A percentile compares a stretch with the other conserved stretches of the same genome.
Conservation (phyloP, 2,113 vertebrate species). For the Nyctereutes procyonoides region DNA sequence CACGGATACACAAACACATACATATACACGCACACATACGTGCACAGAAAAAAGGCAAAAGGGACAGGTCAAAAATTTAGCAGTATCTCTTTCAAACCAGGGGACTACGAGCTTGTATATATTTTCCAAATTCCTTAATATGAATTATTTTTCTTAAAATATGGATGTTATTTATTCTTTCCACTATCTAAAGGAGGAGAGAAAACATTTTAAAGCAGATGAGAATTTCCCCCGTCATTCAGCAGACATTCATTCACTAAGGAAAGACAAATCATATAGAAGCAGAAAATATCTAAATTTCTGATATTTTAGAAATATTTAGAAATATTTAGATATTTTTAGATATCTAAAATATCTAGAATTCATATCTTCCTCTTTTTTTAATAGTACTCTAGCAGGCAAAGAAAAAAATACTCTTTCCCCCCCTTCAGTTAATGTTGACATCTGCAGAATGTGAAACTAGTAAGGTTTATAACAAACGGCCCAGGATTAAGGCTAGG, state of each 20-base stretch:
- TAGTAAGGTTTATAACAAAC: not conserved
- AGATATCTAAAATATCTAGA: not conserved
- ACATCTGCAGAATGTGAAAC: not conserved
- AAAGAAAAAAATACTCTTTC: not conserved
- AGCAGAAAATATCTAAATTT: not conserved
- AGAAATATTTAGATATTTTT: no score
- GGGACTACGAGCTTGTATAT: not conserved
- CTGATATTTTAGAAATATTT: no score
- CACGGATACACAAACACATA: not conserved
- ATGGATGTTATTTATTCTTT: constrained; percentile 7
- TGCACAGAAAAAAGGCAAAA: not conserved
- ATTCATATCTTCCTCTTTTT: not conserved
- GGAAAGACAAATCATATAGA: not conserved
- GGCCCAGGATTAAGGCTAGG: not conserved
- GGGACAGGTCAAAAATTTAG: not conserved
- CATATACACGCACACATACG: not conserved
- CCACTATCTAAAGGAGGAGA: not conserved
- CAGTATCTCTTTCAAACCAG: not conserved
- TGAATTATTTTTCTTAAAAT: constrained; percentile 28
- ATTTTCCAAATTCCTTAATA: not conserved
- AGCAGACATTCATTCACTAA: not conserved
- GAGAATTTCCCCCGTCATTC: not conserved
- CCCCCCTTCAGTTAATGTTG: not conserved
- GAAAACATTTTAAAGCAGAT: not conserved
- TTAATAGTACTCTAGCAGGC: not conserved